Conservation (phyloP, 2,888 invertebrate species). For the Deroplatys truncata region DNA sequence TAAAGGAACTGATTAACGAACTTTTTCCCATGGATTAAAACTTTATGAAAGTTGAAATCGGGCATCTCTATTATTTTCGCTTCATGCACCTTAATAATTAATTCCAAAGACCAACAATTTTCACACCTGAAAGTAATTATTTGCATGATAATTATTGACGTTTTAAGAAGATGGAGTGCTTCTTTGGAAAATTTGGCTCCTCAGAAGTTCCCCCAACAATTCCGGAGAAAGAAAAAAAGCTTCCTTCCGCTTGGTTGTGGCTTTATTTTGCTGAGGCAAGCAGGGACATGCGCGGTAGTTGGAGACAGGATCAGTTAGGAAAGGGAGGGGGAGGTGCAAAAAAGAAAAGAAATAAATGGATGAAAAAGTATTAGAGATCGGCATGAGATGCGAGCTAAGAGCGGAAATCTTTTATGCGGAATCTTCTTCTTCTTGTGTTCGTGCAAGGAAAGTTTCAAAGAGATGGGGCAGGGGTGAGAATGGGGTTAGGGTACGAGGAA, state of each 20-base stretch:
- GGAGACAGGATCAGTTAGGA: neutral
- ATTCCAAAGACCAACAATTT: no score
- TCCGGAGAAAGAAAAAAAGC: neutral
- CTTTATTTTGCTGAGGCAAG: slow-evolving; percentile 21
- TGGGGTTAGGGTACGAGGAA: neutral
- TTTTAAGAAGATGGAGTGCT: neutral
- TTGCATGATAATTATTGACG: neutral
- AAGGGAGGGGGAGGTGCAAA: neutral
- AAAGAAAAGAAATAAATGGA: slow-evolving; percentile 19
- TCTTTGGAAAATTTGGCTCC: neutral
- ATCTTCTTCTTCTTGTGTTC: slow-evolving; percentile 3
- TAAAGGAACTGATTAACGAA: no score
- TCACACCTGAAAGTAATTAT: neutral
- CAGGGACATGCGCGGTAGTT: slow-evolving; percentile 16
- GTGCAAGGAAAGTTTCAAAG: slow-evolving; percentile 12
- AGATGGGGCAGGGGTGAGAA: neutral
- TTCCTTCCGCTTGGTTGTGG: slow-evolving; percentile 21
- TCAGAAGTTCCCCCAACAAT: neutral
- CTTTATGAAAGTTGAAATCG: no score
- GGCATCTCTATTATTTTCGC: no score
- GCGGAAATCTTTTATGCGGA: slow-evolving; percentile 17
- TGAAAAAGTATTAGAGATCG: slow-evolving; percentile 20
- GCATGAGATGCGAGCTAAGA: neutral
- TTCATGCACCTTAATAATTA: no score
- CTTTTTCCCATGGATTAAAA: no score